A percentile compares a stretch with the other conserved stretches of the same genome.
Conservation (phyloP, 2,797 vertebrate genomes). For the Diceros bicornis region DNA sequence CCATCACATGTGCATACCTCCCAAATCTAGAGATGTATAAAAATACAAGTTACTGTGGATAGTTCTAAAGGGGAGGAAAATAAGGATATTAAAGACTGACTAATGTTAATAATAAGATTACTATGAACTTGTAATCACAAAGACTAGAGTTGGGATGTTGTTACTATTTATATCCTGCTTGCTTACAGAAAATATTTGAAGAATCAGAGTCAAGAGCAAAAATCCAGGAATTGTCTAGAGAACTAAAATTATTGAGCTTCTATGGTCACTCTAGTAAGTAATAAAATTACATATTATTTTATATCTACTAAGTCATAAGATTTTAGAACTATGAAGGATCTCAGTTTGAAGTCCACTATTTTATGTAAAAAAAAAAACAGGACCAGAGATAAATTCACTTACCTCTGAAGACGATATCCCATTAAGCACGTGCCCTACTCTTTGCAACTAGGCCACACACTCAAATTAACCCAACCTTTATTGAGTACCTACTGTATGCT, state of each 20-base stretch:
- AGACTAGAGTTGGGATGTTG: neutral
- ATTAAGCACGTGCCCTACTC: neutral
- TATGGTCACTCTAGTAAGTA: neutral
- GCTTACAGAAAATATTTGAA: conserved; percentile 66
- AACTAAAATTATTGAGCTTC: neutral
- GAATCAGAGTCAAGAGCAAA: conserved; percentile 55
- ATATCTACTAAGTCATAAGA: neutral
- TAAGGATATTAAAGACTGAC: neutral
- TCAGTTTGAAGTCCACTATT: neutral
- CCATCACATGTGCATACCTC: neutral
- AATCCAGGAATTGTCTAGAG: neutral
- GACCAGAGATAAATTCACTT: neutral
- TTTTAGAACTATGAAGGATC: neutral
- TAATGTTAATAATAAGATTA: neutral
- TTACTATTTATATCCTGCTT: conserved; percentile 57
- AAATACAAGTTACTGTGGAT: neutral
- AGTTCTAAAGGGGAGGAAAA: neutral
- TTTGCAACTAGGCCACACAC: neutral
- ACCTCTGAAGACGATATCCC: neutral
- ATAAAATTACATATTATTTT: conserved; percentile 11
- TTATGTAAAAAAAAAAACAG: neutral
- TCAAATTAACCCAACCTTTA: neutral
- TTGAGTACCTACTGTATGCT: neutral
- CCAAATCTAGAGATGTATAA: neutral
- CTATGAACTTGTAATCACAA: neutral